Percentiles rank a stretch among this genome's conserved stretches.
Conservation (phyloP, 1,140 invertebrate genomes). For the Sitophilus oryzae region DNA sequence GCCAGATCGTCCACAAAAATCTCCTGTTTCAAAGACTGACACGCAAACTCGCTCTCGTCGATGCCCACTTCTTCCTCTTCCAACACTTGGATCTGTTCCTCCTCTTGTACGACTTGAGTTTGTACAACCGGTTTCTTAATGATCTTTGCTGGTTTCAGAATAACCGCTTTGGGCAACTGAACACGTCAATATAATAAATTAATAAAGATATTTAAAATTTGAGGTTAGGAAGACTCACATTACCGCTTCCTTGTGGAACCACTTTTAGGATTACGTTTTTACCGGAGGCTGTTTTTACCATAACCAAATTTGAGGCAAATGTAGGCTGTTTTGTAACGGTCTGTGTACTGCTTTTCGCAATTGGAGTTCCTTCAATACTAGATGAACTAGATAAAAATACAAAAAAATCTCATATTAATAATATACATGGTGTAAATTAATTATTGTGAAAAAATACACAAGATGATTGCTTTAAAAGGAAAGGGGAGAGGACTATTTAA, state of each 20-base stretch:
- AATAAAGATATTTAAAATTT: constrained; percentile 6
- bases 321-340: constrained; percentile 18
- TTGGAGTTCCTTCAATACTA: neutral
- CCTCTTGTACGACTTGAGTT: constrained; percentile 9
- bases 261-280: constrained; percentile 43
- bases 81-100: constrained; percentile 10
- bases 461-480: too few relatives aligned
- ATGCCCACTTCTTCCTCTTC: constrained; percentile 25
- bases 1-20: constrained; percentile 8
- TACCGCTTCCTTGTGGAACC: constrained; percentile 35
- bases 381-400: neutral
- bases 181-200: neutral
- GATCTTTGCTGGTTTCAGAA: constrained; percentile 33
- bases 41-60: constrained; percentile 25
- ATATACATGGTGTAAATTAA: constrained; percentile 5
- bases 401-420: neutral
- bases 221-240: constrained; percentile 10
- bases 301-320: constrained; percentile 37
- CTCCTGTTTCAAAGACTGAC: constrained; percentile 19
- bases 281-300: constrained; percentile 42
- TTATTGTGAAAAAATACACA: too few relatives aligned
- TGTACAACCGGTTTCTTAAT: constrained; percentile 15
- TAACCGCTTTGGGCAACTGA: constrained; percentile 31
- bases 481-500: too few relatives aligned
- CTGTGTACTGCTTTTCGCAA: neutral